Evolutionary conservation across 2,797 vertebrate genomes (phyloP).

Genomic region (Melanotaenia boesemani): DNA sequence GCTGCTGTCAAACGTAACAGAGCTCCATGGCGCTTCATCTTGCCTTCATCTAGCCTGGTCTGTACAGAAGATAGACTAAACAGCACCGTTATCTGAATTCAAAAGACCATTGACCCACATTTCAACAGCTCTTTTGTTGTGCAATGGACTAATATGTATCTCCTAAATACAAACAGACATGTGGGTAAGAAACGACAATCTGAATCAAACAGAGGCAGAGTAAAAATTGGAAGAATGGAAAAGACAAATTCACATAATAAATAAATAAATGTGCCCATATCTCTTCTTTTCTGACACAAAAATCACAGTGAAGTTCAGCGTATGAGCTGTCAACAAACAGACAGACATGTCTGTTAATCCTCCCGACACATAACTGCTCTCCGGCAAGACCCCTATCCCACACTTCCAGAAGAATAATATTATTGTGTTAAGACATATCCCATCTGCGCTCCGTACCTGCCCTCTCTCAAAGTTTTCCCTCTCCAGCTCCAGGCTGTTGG

Average conservation of each 20-base stretch:
- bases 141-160: slow-evolving; percentile 43
- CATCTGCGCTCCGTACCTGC: slow-evolving; percentile 82
- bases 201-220: background rate
- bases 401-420: background rate
- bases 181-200: slow-evolving; percentile 13
- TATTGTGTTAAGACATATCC: background rate
- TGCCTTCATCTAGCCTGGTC: slow-evolving; percentile 27
- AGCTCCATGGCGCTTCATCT: slow-evolving; percentile 20
- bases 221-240: background rate
- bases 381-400: slow-evolving; percentile 19
- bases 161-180: slow-evolving; percentile 50
- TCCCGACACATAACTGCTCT: slow-evolving; percentile 19
- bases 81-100: slow-evolving; percentile 58
- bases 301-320: slow-evolving; percentile 17
- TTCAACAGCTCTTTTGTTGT: slow-evolving; percentile 70
- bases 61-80: slow-evolving; percentile 39
- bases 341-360: slow-evolving; percentile 38
- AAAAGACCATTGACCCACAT: slow-evolving; percentile 73
- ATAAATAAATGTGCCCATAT: background rate
- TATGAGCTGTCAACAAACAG: slow-evolving; percentile 34
- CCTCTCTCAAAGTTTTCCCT: slow-evolving; percentile 91
- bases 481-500: slow-evolving; percentile 88
- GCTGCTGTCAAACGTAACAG: slow-evolving; percentile 43
- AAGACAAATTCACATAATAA: background rate
- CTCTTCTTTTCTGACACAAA: background rate